Percentiles rank a stretch among this genome's conserved stretches.
Evolutionary conservation across 2,888 invertebrate genomes (phyloP).

Genomic region (Sisyra nigra): DNA sequence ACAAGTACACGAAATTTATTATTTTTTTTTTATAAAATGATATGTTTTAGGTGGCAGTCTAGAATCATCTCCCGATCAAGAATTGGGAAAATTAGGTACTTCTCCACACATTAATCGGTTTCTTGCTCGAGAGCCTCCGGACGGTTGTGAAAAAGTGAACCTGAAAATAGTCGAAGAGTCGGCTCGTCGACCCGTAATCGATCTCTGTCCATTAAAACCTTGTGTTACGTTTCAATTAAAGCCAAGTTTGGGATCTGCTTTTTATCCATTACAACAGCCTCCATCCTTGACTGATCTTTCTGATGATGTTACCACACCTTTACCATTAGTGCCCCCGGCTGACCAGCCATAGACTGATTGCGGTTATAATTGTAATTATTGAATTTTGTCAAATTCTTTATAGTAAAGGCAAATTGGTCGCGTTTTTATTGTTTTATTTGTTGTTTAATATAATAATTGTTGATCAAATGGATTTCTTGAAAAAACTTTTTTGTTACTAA

Average conservation of each 20-base stretch:
- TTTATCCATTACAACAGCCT: conserved; percentile 48
- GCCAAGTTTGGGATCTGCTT: conserved; percentile 66
- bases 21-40: conserved; percentile 13
- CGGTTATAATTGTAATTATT: conserved; percentile 2
- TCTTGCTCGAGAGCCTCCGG: conserved; percentile 73
- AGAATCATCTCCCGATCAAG: conserved; percentile 61
- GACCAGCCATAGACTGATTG: conserved; percentile 12
- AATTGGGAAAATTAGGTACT: conserved; percentile 52
- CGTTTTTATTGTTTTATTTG: conserved; percentile 1
- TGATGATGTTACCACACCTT: conserved; percentile 5
- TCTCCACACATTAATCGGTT: conserved; percentile 76
- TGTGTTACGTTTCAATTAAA: conserved; percentile 57
- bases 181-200: conserved; percentile 16
- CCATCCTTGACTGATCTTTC: conserved; percentile 21
- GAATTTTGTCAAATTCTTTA: neutral
- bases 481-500: too few species aligned
- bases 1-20: too few species aligned
- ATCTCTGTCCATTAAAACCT: conserved; percentile 32
- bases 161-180: conserved; percentile 45
- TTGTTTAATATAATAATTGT: neutral
- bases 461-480: too few species aligned
- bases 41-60: conserved; percentile 48
- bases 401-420: neutral
- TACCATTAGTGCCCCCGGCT: conserved; percentile 22
- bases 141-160: conserved; percentile 76